phyloP scores from a whole-genome alignment of 2,113 vertebrate species.

The Cryptotis parvus region DNA sequence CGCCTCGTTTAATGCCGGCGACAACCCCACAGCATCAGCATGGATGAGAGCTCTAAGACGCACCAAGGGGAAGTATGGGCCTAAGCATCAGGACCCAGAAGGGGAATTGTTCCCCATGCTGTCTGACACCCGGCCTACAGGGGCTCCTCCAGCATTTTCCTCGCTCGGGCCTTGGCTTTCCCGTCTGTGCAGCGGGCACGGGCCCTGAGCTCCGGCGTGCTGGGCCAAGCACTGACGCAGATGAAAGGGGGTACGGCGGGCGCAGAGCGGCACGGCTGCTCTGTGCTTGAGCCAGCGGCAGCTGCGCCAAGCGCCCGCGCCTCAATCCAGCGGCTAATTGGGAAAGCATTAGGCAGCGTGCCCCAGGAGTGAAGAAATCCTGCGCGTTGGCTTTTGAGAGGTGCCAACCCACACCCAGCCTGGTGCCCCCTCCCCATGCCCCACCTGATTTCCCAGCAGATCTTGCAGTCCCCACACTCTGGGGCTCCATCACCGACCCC shows the following conservation, averaged over 20 bases:
- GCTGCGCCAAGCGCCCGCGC: slow-evolving; percentile 43
- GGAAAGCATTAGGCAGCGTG: slow-evolving; percentile 65
- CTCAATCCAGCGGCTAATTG: slow-evolving; percentile 46
- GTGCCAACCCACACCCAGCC: slow-evolving; percentile 27
- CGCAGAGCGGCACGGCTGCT: not conserved
- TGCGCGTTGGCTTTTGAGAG: slow-evolving; percentile 54
- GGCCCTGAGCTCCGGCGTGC: not conserved
- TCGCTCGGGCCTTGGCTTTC: not conserved
- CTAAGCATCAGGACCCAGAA: too few species aligned
- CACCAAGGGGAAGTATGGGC: not conserved
- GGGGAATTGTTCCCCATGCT: too few species aligned
- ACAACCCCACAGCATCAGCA: too few species aligned
- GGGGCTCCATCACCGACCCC: not conserved
- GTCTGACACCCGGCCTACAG: too few species aligned
- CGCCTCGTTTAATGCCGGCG: not conserved
- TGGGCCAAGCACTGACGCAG: not conserved
- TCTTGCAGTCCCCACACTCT: not conserved
- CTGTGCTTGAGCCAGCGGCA: slow-evolving; percentile 63
- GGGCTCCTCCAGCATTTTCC: not conserved
- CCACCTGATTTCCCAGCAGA: slow-evolving; percentile 52
- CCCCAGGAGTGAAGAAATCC: slow-evolving; percentile 69
- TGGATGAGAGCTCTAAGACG: not conserved
- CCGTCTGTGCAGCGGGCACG: not conserved
- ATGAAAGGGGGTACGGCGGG: slow-evolving; percentile 36
- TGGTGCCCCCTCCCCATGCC: not conserved